Evolutionary conservation across 2,888 invertebrate genomes (phyloP).

Genomic region (Odiellus spinosus): DNA sequence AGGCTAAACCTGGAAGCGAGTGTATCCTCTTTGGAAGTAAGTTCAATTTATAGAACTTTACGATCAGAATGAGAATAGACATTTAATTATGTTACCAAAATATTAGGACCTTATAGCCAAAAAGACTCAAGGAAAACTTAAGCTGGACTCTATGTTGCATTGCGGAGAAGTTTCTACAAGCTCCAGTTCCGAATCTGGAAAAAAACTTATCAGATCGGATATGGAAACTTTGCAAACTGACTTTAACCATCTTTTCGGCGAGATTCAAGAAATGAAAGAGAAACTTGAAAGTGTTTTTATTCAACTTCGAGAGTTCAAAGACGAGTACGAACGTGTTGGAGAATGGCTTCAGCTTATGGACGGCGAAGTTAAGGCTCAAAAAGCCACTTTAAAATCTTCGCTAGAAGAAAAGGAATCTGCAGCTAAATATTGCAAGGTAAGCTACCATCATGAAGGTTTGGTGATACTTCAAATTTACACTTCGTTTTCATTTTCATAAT

Average conservation of each 20-base stretch:
- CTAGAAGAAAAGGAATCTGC: conserved; percentile 68
- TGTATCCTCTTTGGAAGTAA: conserved; percentile 58
- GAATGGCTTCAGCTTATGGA: conserved; percentile 88
- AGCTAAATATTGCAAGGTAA: conserved; percentile 35
- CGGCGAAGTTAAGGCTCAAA: conserved; percentile 75
- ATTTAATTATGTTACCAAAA: neutral
- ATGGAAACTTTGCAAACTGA: conserved; percentile 68
- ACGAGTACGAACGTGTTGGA: conserved; percentile 74
- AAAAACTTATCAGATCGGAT: conserved; percentile 54
- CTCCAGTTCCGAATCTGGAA: conserved; percentile 59
- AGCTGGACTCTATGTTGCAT: conserved; percentile 54
- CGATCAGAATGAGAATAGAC: neutral
- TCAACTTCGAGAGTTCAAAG: conserved; percentile 80
- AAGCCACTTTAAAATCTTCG: conserved; percentile 60
- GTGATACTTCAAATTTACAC: too few relatives aligned
- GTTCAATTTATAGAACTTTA: conserved; percentile 2
- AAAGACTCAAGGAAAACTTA: conserved; percentile 63
- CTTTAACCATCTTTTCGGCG: conserved; percentile 67
- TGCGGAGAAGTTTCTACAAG: conserved; percentile 72
- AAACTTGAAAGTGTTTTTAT: conserved; percentile 39
- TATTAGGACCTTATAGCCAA: conserved; percentile 45
- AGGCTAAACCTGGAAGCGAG: conserved; percentile 76
- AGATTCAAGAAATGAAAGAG: conserved; percentile 66
- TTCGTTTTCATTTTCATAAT: neutral
- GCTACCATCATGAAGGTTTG: too few relatives aligned